Conservation (phyloP, 2,113 vertebrate genomes). For the Marmota flaviventris region DNA sequence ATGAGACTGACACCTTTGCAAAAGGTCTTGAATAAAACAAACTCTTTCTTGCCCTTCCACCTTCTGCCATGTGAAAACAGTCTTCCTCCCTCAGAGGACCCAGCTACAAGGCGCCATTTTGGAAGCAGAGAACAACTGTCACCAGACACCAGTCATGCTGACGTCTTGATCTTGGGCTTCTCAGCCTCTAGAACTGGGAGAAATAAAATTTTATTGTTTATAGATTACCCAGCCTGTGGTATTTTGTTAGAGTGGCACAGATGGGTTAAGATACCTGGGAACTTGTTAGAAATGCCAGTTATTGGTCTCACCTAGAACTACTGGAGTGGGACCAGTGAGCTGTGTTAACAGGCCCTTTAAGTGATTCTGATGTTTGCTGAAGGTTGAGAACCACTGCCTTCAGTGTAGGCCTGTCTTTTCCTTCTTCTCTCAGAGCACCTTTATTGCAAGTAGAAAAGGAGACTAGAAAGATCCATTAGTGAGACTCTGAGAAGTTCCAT, state of each 20-base stretch:
- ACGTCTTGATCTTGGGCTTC: background rate
- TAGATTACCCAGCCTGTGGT: background rate
- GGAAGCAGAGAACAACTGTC: background rate
- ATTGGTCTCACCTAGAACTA: background rate
- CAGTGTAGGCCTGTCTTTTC: background rate
- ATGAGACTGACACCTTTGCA: background rate
- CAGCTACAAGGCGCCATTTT: background rate
- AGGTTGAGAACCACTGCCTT: background rate
- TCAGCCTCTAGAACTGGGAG: background rate
- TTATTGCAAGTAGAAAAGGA: background rate
- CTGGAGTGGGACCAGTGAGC: background rate
- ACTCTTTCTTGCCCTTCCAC: background rate
- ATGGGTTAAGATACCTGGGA: background rate
- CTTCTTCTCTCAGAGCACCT: background rate
- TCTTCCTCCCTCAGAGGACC: background rate
- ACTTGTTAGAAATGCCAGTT: background rate
- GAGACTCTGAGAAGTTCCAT: background rate
- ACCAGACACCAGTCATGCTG: background rate
- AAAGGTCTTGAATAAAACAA: background rate
- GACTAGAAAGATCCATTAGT: background rate
- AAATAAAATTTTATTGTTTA: background rate
- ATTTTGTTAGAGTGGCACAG: background rate
- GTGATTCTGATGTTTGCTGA: accelerated
- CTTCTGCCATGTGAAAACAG: background rate
- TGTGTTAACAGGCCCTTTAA: background rate